Base-by-base conservation (phyloP, 1,140 invertebrate species). In the Lepidurus couesii region DNA sequence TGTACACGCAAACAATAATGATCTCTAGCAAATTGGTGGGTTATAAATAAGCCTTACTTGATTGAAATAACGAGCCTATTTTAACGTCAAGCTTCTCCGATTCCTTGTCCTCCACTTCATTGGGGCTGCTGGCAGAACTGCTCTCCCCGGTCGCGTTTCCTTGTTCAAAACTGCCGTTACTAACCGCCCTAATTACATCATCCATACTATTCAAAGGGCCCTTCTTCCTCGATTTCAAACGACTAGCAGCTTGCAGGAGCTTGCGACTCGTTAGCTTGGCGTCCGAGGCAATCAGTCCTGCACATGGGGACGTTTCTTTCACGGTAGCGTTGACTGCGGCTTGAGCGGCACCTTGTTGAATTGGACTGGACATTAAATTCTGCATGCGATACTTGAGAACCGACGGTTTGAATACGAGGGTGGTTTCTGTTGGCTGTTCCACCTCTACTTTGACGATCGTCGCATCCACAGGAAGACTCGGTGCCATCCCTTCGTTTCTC, bases 261-360 rank as follows among this genome's bases (percentile, higher is more conserved):
- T 65, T 65, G 53, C 53, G 53, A 65, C 53, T 65, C 16, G 53
- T 65, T 65, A 65, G 13, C 53, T 65, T 65, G 13, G 53, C 53
- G 3, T 65, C 53, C n/a, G 53, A 65, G 53, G 53, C 53, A 65
- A 65, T 65, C 9, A 65, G 53, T 65, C 53, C 53, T 11, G 53
- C 53, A 7, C 53, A 21, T 1, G 53, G 53, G 16, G 53, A 8
- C 16, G 53, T 65, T 7, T 65, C 53, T 65, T 65, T 65, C 16
- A 21, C 7, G 9, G 13, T 7, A 1, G 7, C 9, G 16, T n/a
- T 7, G 13, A 65, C 53, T 65, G 16, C 21, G 1, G 3, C n/a
- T 21, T 34, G 34, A 34, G 53, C 0, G n/a, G 16, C 8, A 65
- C 53, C 21, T 11, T n/a, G 13, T 16, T 65, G 53, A 7, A 65